Conservation (phyloP, 2,888 invertebrate genomes). For the Agriopis aurantiaria region DNA sequence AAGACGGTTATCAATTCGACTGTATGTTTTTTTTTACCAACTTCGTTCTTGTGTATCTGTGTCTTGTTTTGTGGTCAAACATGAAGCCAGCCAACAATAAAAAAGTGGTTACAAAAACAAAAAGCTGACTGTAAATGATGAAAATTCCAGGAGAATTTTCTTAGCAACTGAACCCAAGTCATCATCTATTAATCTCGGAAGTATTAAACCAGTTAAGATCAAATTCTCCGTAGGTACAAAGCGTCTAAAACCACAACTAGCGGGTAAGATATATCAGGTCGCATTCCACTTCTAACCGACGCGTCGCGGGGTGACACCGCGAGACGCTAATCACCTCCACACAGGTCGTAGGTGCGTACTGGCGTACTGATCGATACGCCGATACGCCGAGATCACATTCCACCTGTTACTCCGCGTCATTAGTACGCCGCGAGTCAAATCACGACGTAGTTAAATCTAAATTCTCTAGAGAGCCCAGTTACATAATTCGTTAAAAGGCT, state of each 20-base stretch:
- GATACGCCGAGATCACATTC: conserved; percentile 14
- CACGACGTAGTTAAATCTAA: conserved; percentile 5
- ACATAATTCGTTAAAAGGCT: conserved; percentile 1
- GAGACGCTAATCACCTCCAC: neutral
- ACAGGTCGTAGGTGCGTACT: neutral
- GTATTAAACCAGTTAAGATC: neutral
- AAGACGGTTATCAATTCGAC: no score
- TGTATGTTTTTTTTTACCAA: no score
- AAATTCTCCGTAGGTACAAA: neutral
- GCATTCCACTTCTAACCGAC: neutral
- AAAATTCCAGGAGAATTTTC: no score
- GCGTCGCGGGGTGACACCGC: neutral
- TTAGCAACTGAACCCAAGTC: no score
- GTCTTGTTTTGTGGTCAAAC: no score
- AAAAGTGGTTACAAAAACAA: no score
- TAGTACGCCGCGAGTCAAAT: conserved; percentile 14
- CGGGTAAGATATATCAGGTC: neutral
- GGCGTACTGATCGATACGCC: conserved; percentile 10
- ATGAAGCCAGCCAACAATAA: no score
- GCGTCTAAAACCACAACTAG: neutral
- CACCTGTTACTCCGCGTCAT: conserved; percentile 26
- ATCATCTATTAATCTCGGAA: no score
- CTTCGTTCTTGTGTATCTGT: no score
- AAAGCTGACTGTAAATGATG: no score
- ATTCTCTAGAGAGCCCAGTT: conserved; percentile 15